These are phyloP conservation scores for Geopemphigus sp. DNA, from an alignment of 1,140 invertebrate species.

Conservation along the genomic window DNA sequence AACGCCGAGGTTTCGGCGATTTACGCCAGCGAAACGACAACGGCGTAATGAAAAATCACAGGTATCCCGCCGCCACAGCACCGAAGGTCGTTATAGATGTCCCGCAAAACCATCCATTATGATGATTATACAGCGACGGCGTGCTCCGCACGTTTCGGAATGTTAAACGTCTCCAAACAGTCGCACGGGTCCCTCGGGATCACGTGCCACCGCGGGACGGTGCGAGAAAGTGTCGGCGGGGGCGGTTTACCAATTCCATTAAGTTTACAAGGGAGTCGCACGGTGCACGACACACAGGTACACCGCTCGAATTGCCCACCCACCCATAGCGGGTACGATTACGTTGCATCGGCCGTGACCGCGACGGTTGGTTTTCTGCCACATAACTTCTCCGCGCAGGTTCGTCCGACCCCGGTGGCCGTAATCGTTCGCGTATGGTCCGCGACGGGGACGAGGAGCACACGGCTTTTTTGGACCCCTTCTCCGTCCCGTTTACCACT, in stretches of 20 bases:
- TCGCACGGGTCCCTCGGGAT: background rate
- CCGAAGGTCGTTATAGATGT: background rate
- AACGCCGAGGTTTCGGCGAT: too few relatives aligned
- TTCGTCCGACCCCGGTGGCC: background rate
- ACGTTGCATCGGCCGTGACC: too few relatives aligned
- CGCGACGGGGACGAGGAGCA: background rate
- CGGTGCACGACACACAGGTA: background rate
- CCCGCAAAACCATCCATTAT: background rate
- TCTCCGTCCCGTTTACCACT: background rate
- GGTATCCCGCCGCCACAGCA: background rate
- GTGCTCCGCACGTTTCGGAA: background rate
- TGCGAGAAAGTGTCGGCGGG: background rate
- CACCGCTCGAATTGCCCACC: background rate
- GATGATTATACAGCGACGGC: background rate
- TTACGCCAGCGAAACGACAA: background rate
- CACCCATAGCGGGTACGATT: too few relatives aligned
- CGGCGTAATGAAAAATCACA: background rate
- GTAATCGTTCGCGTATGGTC: constrained; percentile 28
- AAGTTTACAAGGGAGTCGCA: background rate
- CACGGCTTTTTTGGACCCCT: background rate
- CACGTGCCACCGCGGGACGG: too few relatives aligned
- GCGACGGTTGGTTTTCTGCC: constrained; percentile 18
- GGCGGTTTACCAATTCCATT: constrained; percentile 18
- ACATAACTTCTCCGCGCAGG: constrained; percentile 13
- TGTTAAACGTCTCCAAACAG: background rate